Conservation (phyloP, 2,888 invertebrate species). For the Sinhomidia bicolor region DNA sequence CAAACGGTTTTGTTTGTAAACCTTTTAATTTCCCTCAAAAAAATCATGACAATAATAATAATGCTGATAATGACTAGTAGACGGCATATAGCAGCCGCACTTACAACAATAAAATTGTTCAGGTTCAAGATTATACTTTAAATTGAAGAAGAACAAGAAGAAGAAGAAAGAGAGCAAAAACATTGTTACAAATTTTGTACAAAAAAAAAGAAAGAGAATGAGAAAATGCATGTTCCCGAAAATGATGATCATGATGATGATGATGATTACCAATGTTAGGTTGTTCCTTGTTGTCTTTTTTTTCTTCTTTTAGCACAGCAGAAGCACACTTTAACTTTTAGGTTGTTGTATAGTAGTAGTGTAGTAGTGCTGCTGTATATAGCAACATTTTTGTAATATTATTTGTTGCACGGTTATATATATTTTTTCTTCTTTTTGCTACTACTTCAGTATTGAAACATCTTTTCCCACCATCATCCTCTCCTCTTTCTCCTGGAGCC, state of each 20-base stretch:
- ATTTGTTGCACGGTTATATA: no score
- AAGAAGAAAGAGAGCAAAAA: neutral
- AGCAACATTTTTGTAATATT: no score
- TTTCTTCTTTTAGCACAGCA: neutral
- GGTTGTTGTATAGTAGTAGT: neutral
- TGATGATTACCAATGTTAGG: neutral
- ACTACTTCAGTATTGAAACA: slow-evolving; percentile 68
- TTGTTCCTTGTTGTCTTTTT: neutral
- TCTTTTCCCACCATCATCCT: slow-evolving; percentile 56
- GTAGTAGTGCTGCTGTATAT: no score
- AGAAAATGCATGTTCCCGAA: neutral
- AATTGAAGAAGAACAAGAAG: neutral
- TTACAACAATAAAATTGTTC: slow-evolving; percentile 14
- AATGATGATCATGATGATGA: neutral
- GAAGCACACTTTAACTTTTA: neutral
- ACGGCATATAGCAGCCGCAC: neutral
- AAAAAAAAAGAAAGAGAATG: neutral
- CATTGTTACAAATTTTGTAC: slow-evolving; percentile 22
- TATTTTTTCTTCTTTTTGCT: no score
- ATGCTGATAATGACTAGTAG: neutral
- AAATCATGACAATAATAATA: no score
- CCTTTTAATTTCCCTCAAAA: no score
- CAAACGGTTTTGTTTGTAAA: no score
- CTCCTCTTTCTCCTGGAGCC: slow-evolving; percentile 35
- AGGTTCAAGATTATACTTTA: neutral